Conservation (phyloP, 2,797 vertebrate genomes). For the Eurystomus glaucurus region DNA sequence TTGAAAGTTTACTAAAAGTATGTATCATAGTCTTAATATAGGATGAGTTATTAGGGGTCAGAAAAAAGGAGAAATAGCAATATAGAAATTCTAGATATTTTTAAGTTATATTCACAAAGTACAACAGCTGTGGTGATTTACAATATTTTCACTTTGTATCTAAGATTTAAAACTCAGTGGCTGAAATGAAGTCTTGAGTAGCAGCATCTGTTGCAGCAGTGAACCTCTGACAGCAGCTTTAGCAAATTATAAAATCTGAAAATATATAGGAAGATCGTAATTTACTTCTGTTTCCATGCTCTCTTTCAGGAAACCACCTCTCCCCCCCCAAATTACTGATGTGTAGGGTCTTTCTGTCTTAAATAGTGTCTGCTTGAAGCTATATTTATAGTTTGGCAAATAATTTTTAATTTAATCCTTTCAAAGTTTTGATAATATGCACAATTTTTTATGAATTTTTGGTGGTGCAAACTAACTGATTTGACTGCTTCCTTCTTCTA, state of each 20-base stretch:
- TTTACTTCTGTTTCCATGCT: not conserved
- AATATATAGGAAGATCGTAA: not conserved
- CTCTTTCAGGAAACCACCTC: not conserved
- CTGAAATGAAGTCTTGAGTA: not conserved
- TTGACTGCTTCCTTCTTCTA: not conserved
- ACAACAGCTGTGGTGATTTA: not conserved
- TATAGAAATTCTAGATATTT: not conserved
- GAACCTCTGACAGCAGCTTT: not conserved
- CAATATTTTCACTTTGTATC: not conserved
- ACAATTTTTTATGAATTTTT: not conserved
- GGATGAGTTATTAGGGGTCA: not conserved
- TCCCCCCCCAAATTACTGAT: fast-evolving
- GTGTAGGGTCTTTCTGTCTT: not conserved
- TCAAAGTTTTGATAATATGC: not conserved
- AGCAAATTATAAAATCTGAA: not conserved
- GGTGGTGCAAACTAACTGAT: not conserved
- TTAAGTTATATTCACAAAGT: not conserved
- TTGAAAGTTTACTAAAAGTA: not conserved
- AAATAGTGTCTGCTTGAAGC: not conserved
- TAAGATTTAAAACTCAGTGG: not conserved
- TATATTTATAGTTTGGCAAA: constrained; percentile 3
- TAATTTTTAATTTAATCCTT: constrained; percentile 25
- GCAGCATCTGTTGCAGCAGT: not conserved
- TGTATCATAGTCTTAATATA: not conserved
- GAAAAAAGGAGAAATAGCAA: not conserved